Evolutionary conservation across 2,113 vertebrate genomes (phyloP).

Genomic region (Channa maculata): DNA sequence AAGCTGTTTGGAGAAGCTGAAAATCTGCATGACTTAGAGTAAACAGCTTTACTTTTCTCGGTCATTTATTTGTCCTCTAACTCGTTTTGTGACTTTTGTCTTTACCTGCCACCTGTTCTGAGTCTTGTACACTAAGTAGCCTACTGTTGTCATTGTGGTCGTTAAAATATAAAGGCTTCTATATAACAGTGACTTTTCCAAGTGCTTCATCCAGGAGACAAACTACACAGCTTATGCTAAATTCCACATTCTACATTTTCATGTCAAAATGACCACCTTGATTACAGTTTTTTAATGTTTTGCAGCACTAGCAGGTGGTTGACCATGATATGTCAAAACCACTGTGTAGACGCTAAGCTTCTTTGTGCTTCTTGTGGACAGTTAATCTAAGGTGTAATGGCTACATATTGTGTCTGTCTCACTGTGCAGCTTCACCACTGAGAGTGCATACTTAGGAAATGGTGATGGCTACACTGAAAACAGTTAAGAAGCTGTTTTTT

Average conservation of each 20-base stretch:
- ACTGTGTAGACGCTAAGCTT: not conserved
- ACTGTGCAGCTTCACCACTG: not conserved
- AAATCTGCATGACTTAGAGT: not conserved
- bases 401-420: constrained; percentile 18
- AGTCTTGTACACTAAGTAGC: not conserved
- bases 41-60: not conserved
- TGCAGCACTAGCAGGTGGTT: not conserved
- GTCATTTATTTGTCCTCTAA: not conserved
- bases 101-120: not conserved
- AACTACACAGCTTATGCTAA: constrained; percentile 4
- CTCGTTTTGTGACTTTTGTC: not conserved
- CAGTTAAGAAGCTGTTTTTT: not conserved
- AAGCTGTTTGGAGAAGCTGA: not conserved
- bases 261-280: constrained; percentile 18
- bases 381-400: constrained; percentile 1
- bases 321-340: not conserved
- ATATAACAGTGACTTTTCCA: not conserved
- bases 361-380: constrained; percentile 1
- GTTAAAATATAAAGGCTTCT: constrained; percentile 2
- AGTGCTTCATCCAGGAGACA: constrained; percentile 13
- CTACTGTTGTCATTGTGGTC: not conserved
- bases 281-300: constrained; percentile 5
- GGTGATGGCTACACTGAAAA: constrained; percentile 5
- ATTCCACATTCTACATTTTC: constrained; percentile 28
- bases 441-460: not conserved